A percentile compares a stretch with the other conserved stretches of the same genome.
phyloP scores from a whole-genome alignment of 2,113 vertebrate genomes.

The Gnathonemus echidnorhynchus region DNA sequence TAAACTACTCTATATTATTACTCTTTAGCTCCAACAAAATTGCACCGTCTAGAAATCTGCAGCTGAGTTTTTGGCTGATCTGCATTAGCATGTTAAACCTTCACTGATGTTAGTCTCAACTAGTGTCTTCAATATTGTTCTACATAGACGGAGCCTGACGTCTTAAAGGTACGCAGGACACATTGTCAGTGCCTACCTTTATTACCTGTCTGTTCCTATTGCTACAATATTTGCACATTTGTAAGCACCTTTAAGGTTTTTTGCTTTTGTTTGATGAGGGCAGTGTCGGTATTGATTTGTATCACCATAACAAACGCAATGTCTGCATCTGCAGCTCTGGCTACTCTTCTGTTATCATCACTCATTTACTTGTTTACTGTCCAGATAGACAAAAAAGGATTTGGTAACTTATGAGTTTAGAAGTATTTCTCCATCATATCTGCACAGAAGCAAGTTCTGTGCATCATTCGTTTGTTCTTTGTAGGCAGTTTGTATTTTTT shows the following conservation, averaged over 20 bases:
- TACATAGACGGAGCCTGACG: background rate
- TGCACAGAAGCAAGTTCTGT: constrained; percentile 23
- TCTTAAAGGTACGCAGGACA: background rate
- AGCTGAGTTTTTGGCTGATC: constrained; percentile 8
- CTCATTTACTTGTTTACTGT: background rate
- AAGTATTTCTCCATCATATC: constrained; percentile 13
- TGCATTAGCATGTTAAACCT: background rate
- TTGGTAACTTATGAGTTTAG: constrained; percentile 9
- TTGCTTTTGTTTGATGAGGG: constrained; percentile 18
- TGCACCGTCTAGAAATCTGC: background rate
- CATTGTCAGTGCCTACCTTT: background rate
- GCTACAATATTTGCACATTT: constrained; percentile 21
- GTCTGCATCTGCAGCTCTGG: constrained; percentile 10
- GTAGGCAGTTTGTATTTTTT: constrained; percentile 19
- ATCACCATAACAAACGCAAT: constrained; percentile 9
- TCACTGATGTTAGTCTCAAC: background rate
- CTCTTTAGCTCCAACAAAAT: background rate
- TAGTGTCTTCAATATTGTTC: background rate
- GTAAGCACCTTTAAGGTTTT: constrained; percentile 29
- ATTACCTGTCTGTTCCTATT: constrained; percentile 15
- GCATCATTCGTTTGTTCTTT: constrained; percentile 10
- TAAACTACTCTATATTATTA: background rate
- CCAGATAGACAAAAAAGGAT: constrained; percentile 13
- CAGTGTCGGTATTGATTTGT: constrained; percentile 24
- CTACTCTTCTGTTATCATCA: background rate